A percentile compares a stretch with the other conserved stretches of the same genome.
Evolutionary conservation across 2,888 invertebrate species (phyloP).

Genomic region (Ethmia dodecea): DNA sequence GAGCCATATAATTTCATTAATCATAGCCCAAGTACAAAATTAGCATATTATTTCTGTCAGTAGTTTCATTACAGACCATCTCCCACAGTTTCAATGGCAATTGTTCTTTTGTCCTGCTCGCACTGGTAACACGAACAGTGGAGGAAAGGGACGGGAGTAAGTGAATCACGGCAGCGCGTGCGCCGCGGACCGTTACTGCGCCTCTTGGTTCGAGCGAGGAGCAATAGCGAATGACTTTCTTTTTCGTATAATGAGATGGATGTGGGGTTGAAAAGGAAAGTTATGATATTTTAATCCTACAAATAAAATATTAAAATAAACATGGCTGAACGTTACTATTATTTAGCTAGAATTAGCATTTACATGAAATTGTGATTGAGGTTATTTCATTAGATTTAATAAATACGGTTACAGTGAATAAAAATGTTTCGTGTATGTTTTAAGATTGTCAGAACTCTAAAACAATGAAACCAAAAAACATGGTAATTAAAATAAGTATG

Average conservation of each 20-base stretch:
- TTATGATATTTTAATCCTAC: no score
- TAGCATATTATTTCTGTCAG: constrained; percentile 37
- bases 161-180: constrained; percentile 41
- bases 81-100: constrained; percentile 53
- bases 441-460: no score
- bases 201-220: constrained; percentile 25
- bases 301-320: no score
- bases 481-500: no score
- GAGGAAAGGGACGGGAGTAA: constrained; percentile 26
- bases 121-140: constrained; percentile 4
- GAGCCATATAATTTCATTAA: constrained; percentile 24
- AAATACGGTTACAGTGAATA: no score
- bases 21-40: constrained; percentile 33
- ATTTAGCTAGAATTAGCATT: no score
- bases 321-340: no score
- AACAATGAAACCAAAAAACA: no score
- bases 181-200: constrained; percentile 46
- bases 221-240: constrained; percentile 17
- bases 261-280: no score
- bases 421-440: no score
- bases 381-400: no score
- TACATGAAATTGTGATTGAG: no score
- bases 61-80: constrained; percentile 31
- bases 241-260: constrained; percentile 10
- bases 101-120: constrained; percentile 45